Evolutionary conservation across 64 coral and sea anemone species (phyloP), one percentile per base, ranked within the genome.

Genomic region (Stylophora pistillata): DNA sequence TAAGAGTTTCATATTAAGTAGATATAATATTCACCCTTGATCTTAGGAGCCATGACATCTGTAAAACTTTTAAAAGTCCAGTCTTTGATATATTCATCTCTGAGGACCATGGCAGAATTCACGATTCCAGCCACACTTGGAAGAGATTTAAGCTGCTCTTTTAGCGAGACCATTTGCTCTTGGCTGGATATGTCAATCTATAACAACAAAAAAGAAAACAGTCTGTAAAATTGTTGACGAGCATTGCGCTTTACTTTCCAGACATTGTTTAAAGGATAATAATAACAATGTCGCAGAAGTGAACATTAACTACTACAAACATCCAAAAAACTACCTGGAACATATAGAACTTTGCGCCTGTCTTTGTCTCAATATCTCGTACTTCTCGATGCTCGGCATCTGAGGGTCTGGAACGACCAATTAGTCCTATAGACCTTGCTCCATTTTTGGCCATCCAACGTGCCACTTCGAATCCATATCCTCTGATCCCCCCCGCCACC

Each of bases 381-480:
- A 95, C 58, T 28, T 91, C 71, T 55, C 82, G 55, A n/a, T 28
- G 23, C 57, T 95, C 89, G 13, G 30, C 74, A 55, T 92, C 76
- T 20, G 78, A 83, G 16, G 94, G 78, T 10, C 37, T 29, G 1
- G 94, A 92, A 13, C 94, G 85, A 31, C 62, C 69, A 3, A 91
- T 47, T 5, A 91, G 71, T 55, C 77, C 78, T 37, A 95, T 74
- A 0, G 90, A 77, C 16, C 74, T 85, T 23, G 94, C 94, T 16
- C 87, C 86, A 78, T 86, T 89, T n/a, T 88, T 78, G 55, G 77
- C 58, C 76, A 95, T 89, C 94, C 94, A 95, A 2, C 55, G 73
- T 12, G 86, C 94, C 23, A 95, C 94, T 63, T 92, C 90, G 27
- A 95, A 95, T 21, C 94, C 94, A 86, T 89, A 86, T 47, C 94